Evolutionary conservation across 2,113 vertebrate genomes (phyloP).

Genomic region (Rhinoderma darwinii): DNA sequence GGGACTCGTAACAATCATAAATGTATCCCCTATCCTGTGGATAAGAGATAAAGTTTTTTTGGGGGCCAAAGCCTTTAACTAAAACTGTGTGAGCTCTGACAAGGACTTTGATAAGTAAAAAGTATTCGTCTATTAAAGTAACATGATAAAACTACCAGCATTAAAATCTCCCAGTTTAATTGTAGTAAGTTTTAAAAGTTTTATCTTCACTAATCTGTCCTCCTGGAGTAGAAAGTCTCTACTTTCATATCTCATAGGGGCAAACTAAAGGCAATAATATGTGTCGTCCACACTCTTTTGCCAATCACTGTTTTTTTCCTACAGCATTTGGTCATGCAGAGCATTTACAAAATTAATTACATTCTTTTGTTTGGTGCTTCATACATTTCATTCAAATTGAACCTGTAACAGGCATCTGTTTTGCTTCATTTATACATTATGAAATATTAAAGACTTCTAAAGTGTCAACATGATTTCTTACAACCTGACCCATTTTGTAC

Average conservation of each 20-base stretch:
- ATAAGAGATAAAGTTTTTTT: too few relatives aligned
- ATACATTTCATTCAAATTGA: not conserved
- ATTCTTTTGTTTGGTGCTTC: not conserved
- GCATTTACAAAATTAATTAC: not conserved
- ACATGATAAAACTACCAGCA: not conserved
- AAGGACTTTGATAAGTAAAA: not conserved
- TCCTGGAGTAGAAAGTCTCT: not conserved
- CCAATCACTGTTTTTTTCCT: not conserved
- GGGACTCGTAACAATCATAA: too few relatives aligned
- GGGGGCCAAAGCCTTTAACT: too few relatives aligned
- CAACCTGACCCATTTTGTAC: not conserved
- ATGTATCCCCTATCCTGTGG: too few relatives aligned
- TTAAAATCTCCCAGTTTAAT: not conserved
- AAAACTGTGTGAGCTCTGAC: too few relatives aligned
- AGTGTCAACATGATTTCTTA: not conserved
- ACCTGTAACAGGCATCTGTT: too few relatives aligned
- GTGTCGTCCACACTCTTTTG: not conserved
- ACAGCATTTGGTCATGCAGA: not conserved
- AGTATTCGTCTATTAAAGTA: not conserved
- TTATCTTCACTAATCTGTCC: not conserved
- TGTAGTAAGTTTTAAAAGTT: not conserved
- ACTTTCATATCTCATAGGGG: not conserved
- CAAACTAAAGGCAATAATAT: not conserved
- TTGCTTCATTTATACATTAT: too few relatives aligned
- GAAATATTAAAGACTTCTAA: too few relatives aligned